Conservation (phyloP, 2,888 invertebrate genomes). For the Chloromyia formosa region DNA sequence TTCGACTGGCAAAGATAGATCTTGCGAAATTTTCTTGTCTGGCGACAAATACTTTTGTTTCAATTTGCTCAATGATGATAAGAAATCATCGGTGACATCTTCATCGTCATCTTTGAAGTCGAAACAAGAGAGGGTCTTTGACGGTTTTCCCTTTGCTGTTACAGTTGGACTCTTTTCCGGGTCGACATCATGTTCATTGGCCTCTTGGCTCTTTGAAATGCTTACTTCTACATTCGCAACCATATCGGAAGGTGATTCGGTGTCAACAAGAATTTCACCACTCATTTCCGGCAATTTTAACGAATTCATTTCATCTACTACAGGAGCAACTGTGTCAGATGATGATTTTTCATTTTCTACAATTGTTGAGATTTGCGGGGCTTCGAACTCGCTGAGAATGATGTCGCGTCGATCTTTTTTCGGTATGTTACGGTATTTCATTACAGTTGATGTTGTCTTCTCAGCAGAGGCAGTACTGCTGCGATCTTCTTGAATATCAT, state of each 20-base stretch:
- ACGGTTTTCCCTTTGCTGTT: not conserved
- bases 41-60: conserved; percentile 56
- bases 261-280: not conserved
- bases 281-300: not conserved
- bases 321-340: no score
- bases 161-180: not conserved
- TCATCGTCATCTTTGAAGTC: conserved; percentile 82
- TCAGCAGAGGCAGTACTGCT: not conserved
- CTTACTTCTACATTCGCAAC: not conserved
- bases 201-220: not conserved
- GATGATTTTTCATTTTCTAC: not conserved
- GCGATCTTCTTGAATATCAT: conserved; percentile 6
- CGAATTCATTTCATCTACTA: not conserved
- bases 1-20: conserved; percentile 12
- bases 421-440: conserved; percentile 61
- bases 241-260: not conserved
- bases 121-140: conserved; percentile 70
- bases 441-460: conserved; percentile 17
- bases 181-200: not conserved
- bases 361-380: not conserved
- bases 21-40: conserved; percentile 51
- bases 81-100: conserved; percentile 67
- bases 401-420: conserved; percentile 62
- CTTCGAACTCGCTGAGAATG: conserved; percentile 57
- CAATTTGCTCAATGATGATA: conserved; percentile 55